These are phyloP conservation scores for Hippopotamus amphibius DNA, from an alignment of 2,113 vertebrate species.

Conservation along the genomic window DNA sequence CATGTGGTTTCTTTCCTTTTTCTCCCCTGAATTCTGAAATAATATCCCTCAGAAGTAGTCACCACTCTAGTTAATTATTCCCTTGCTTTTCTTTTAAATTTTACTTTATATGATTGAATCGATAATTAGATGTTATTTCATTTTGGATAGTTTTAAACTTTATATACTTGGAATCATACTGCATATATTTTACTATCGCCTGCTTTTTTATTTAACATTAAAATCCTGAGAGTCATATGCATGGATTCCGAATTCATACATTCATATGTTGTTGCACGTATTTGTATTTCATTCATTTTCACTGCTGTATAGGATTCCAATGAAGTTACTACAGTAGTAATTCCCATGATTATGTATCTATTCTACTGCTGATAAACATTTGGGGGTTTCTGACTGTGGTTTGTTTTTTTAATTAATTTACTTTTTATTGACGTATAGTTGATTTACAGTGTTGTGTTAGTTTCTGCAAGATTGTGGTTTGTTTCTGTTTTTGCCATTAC, in stretches of 20 bases:
- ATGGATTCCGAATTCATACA: background rate
- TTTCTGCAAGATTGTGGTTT: background rate
- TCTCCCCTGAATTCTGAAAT: conserved; percentile 16
- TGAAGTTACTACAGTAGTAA: background rate
- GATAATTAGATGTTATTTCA: background rate
- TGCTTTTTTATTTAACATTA: background rate
- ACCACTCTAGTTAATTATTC: conserved; percentile 8
- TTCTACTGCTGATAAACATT: background rate
- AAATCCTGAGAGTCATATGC: background rate
- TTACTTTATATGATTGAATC: background rate
- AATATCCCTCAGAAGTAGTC: background rate
- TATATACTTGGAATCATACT: background rate
- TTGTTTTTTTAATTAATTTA: background rate
- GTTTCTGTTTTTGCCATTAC: background rate
- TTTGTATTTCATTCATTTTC: background rate
- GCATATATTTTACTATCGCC: background rate
- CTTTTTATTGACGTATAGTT: background rate
- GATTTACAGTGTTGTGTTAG: background rate
- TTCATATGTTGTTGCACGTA: background rate
- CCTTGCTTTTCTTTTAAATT: conserved; percentile 12
- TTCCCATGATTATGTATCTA: background rate
- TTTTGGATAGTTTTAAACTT: background rate
- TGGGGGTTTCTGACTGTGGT: background rate
- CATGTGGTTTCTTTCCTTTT: background rate
- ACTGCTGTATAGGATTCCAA: background rate